Evolutionary conservation across 2,113 vertebrate species (phyloP).

Genomic region (Notarius lentiginosus): DNA sequence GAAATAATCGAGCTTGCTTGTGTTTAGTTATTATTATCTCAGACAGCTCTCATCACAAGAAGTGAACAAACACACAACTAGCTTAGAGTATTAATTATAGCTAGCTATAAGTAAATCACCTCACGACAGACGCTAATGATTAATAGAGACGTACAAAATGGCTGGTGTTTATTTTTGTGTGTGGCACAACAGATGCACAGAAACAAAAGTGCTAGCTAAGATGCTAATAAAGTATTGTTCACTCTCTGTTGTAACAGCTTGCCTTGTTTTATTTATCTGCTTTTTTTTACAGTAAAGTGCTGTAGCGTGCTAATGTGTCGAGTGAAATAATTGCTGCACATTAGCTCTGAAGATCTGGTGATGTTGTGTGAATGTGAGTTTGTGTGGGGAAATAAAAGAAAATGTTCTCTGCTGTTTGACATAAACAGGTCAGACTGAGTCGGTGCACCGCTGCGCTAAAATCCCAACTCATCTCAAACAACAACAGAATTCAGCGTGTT

Average conservation of each 20-base stretch:
- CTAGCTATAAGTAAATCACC: too few species aligned
- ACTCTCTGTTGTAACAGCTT: neutral
- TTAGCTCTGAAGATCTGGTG: constrained; percentile 4
- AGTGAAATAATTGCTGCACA: neutral
- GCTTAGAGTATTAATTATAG: neutral
- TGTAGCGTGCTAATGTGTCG: neutral
- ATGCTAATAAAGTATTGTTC: neutral
- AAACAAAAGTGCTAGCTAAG: constrained; percentile 15
- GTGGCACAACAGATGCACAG: constrained; percentile 5
- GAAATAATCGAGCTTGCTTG: neutral
- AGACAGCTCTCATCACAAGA: neutral
- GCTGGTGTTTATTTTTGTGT: neutral
- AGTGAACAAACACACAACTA: neutral
- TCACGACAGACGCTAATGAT: neutral
- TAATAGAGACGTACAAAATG: neutral
- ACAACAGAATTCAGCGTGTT: too few species aligned
- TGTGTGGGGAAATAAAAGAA: neutral
- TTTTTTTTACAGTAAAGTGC: neutral
- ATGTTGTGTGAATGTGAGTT: neutral
- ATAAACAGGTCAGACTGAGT: constrained; percentile 6
- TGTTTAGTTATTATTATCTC: neutral
- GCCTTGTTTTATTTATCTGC: neutral
- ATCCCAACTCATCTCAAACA: too few species aligned
- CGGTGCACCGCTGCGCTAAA: too few species aligned
- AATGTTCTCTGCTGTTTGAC: neutral